A percentile compares a stretch with the other conserved stretches of the same genome.
phyloP scores from a whole-genome alignment of 2,797 vertebrate genomes.

The Rhinoraja longicauda region DNA sequence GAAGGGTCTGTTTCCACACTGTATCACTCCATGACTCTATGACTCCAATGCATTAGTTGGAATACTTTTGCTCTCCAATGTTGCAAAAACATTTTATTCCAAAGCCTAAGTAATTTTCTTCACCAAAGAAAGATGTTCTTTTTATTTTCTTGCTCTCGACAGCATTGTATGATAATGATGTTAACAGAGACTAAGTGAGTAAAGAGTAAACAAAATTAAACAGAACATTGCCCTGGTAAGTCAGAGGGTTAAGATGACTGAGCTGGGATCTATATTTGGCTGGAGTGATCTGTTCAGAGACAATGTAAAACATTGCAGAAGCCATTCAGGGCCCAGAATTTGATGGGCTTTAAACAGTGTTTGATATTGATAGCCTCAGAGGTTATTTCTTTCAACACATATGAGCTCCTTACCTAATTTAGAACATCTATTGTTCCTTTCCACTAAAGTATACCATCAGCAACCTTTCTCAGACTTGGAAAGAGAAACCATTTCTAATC shows the following conservation, averaged over 20 bases:
- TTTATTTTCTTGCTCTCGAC: not conserved
- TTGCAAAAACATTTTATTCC: not conserved
- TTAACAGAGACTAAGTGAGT: not conserved
- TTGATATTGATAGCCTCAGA: not conserved
- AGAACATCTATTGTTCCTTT: not conserved
- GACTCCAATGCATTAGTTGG: no score
- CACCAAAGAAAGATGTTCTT: not conserved
- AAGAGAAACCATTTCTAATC: not conserved
- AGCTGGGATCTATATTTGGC: not conserved
- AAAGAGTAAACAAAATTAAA: not conserved
- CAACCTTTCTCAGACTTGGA: no score
- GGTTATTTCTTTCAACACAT: conserved; percentile 1
- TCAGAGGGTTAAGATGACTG: not conserved
- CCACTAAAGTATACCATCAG: not conserved
- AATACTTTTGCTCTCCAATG: not conserved
- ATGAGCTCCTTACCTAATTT: not conserved
- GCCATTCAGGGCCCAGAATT: not conserved
- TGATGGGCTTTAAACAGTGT: not conserved
- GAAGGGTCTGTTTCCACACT: no score
- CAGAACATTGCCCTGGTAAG: not conserved
- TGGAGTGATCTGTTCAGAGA: not conserved
- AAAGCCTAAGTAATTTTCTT: not conserved
- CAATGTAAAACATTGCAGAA: not conserved
- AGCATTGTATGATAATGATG: not conserved
- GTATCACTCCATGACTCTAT: no score